phyloP scores from a whole-genome alignment of 2,888 invertebrate species.

The Entomobrya proxima region DNA sequence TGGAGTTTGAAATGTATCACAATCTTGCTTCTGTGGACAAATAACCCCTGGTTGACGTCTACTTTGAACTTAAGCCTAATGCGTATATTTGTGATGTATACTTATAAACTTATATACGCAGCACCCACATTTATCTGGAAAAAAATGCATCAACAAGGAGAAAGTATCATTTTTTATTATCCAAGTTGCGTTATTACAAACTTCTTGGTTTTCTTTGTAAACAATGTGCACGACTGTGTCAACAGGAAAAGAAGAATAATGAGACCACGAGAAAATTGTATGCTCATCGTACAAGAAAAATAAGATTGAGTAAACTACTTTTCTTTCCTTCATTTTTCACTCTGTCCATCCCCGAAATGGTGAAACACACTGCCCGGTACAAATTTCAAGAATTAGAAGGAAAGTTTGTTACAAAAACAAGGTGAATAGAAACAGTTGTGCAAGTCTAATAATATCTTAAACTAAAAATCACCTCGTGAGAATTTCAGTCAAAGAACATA shows the following conservation, averaged over 20 bases:
- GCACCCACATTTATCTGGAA: background rate
- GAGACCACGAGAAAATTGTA: background rate
- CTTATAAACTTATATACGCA: too few relatives aligned
- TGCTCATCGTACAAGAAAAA: background rate
- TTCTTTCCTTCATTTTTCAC: slow-evolving; percentile 24
- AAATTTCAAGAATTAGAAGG: background rate
- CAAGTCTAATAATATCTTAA: too few relatives aligned
- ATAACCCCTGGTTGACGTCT: too few relatives aligned
- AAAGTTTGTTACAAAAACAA: background rate
- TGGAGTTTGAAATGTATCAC: too few relatives aligned
- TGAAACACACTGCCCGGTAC: slow-evolving; percentile 4
- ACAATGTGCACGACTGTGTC: background rate
- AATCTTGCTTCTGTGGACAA: too few relatives aligned
- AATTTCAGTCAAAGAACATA: too few relatives aligned
- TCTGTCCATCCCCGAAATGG: background rate
- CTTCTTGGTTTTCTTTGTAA: background rate
- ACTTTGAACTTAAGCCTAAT: too few relatives aligned
- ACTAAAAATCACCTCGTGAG: too few relatives aligned
- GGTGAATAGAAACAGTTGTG: background rate
- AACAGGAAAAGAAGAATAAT: background rate
- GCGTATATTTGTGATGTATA: too few relatives aligned
- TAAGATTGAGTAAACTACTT: background rate
- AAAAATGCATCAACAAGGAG: background rate
- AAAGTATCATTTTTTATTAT: background rate
- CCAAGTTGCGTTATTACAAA: background rate